Evolutionary conservation across 2,797 vertebrate species (phyloP), one percentile per base, ranked within the genome.

Genomic region (Oryzias dopingdopingensis): DNA sequence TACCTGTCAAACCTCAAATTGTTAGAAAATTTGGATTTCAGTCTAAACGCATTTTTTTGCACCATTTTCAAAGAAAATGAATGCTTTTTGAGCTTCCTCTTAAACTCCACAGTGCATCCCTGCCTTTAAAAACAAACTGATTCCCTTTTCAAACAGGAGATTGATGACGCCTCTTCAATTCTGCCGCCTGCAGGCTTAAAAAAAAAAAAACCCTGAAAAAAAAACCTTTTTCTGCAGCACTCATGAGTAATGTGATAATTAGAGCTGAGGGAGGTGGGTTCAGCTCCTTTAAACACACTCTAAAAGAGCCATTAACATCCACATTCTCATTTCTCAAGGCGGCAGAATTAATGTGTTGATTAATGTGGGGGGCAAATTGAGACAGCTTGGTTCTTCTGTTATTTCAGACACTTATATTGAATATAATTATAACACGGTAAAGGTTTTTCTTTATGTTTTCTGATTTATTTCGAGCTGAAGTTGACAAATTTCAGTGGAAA

Each of bases 231-330:
- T 13, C 44, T 14, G 20, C 57, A 42, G 29, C 26, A 49, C 48
- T 45, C 3, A 3, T 64, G 69, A 69, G 77, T 67, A 62, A 81
- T 73, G 72, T 53, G 53, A 59, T 77, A 49, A 77, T 75, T 67
- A 60, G n/a, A 17, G 56, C 43, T 1, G 4, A 15, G 60, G 49
- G 62, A 62, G 59, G 17, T 1, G 18, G 47, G 61, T 55, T 65
- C 60, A 47, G 55, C 23, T 46, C 61, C 51, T 60, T 56, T 32
- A 69, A 68, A 63, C 48, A 43, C 58, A 52, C 65, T 68, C 59
- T 55, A 52, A 67, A 71, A 74, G 51, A 67, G 47, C 62, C 45
- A 68, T 81, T 76, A 80, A 48, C 50, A 42, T 67, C 66, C 6
- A 59, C 20, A 20, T 29, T 49, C 44, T 16, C 23, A 40, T 20